Percentiles rank a stretch among this genome's conserved stretches.
phyloP scores from a whole-genome alignment of 2,888 invertebrate species.

The Acronicta alni region DNA sequence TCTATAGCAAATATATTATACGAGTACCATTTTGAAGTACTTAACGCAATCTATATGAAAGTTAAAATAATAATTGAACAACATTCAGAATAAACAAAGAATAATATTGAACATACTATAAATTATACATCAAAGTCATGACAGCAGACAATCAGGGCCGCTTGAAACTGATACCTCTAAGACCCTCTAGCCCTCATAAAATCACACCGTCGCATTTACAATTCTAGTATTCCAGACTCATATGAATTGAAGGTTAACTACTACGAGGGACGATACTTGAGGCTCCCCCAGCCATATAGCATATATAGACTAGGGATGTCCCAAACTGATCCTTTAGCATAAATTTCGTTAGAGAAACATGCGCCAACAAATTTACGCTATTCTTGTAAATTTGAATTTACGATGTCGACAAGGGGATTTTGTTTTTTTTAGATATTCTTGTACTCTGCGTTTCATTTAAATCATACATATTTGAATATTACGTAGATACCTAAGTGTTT shows the following conservation, averaged over 20 bases:
- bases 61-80: neutral
- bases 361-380: conserved; percentile 44
- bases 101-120: neutral
- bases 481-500: conserved; percentile 3
- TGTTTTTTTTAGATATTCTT: conserved; percentile 27
- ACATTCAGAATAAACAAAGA: neutral
- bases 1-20: neutral
- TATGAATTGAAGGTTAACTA: conserved; percentile 49
- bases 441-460: conserved; percentile 19
- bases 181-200: conserved; percentile 32
- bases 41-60: too few relatives aligned
- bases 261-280: conserved; percentile 34
- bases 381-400: conserved; percentile 50
- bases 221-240: conserved; percentile 45
- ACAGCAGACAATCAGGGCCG: neutral
- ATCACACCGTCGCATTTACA: conserved; percentile 38
- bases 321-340: conserved; percentile 51
- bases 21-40: too few relatives aligned
- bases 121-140: conserved; percentile 25
- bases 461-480: conserved; percentile 3
- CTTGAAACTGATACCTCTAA: conserved; percentile 28
- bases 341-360: conserved; percentile 46
- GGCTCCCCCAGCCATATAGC: conserved; percentile 37
- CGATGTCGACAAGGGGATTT: conserved; percentile 34
- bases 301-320: conserved; percentile 52